These are phyloP conservation scores for Poecilia wingei DNA, from an alignment of 2,797 vertebrate species.

Conservation along the genomic window DNA sequence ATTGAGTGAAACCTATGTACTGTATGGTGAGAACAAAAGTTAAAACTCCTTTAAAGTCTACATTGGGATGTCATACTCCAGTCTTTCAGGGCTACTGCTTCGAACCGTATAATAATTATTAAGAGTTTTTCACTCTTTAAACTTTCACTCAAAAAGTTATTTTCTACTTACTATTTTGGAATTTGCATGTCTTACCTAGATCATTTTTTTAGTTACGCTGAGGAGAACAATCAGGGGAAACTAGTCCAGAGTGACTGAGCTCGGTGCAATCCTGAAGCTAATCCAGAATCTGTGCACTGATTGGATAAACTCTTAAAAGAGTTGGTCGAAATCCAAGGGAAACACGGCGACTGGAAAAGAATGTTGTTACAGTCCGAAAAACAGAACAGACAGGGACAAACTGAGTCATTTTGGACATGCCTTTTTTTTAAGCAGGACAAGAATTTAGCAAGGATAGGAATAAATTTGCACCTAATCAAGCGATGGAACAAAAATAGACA, in stretches of 20 bases:
- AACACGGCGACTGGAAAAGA: background rate
- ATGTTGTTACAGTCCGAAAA: background rate
- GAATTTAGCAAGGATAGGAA: background rate
- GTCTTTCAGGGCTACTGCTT: no score
- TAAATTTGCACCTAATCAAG: background rate
- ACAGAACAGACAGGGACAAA: background rate
- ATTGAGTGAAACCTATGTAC: background rate
- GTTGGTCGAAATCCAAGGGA: background rate
- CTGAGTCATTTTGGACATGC: background rate
- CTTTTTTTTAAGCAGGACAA: slow-evolving; percentile 1
- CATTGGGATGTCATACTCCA: no score
- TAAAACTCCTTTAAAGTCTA: no score
- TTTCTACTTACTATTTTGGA: background rate
- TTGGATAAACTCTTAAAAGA: background rate
- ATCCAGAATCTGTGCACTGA: background rate
- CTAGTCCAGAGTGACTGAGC: background rate
- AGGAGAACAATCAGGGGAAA: background rate
- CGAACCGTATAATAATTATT: background rate
- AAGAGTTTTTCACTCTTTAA: background rate
- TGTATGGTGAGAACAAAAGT: background rate
- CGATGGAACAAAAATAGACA: background rate
- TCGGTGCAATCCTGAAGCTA: background rate
- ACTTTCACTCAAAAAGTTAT: background rate
- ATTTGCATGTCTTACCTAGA: background rate
- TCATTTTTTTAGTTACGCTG: background rate